Base-by-base conservation (phyloP, 2,888 invertebrate species). In the Tridacna crocea region DNA sequence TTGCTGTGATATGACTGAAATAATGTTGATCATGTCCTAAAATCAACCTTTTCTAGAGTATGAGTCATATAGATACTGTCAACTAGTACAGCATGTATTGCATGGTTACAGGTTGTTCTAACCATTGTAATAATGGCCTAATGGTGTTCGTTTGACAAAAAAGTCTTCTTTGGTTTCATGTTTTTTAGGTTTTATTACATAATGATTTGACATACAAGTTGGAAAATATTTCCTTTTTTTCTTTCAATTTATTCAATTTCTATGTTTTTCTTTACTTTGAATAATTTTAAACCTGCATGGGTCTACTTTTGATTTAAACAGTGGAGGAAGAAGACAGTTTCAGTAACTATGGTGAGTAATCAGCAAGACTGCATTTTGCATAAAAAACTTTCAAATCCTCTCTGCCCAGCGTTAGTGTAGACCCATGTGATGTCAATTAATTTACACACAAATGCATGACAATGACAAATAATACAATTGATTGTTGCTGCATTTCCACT, bases 271-370 rank as follows among this genome's bases (percentile, higher is more conserved):
- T 65, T 65, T 65, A 11, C 24, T 65, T 65, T 26, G 17, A 27
- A 65, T 26, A 27, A 15, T 27, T n/a, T 46, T 68, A 68, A 68
- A 47, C 0, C 51, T 70, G 70, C 70, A 70, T 70, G 70, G 70
- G 24, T 70, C 48, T 70, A 47, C 48, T 51, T 70, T 70, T 70
- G 26, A 70, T 70, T 70, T 70, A 24, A 51, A 70, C 70, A 70
- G 70, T 70, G 46, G 70, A 70, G 22, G 70, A 70, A 24, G 70
- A 70, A 10, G 70, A 70, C 19, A 12, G 15, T 12, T 70, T 70
- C 26, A 22, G 70, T 48, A 24, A 22, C 61, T 70, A 66, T 36
- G 66, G 66, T 66, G 66, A 66, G 66, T 66, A 55, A 55, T 19
- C 55, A 55, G 55, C 17, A 19, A 55, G 17, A 60, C 47, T 75